phyloP scores from a whole-genome alignment of 64 coral and sea anemone species.

The Orbicella faveolata region DNA sequence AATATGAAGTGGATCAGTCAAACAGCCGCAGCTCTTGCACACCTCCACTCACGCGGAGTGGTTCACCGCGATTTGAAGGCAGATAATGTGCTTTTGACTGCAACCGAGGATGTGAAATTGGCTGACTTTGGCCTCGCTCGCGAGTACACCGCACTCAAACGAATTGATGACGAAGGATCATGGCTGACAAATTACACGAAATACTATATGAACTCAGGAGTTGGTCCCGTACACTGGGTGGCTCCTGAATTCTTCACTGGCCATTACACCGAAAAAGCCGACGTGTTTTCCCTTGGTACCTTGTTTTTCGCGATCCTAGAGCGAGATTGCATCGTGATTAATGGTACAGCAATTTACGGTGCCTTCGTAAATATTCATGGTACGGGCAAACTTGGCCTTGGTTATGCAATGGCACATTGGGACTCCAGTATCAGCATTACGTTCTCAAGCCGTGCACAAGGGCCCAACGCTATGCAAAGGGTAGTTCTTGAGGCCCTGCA shows the following conservation, averaged over 20 bases:
- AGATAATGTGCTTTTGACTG: slow-evolving; percentile 67
- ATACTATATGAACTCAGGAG: slow-evolving; percentile 60
- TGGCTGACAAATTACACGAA: neutral
- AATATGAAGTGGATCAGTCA: slow-evolving; percentile 70
- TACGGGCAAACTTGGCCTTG: slow-evolving; percentile 46
- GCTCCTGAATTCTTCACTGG: slow-evolving; percentile 51
- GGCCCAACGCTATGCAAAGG: slow-evolving; percentile 20
- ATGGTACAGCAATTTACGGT: slow-evolving; percentile 43
- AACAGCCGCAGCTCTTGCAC: slow-evolving; percentile 23
- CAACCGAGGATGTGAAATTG: slow-evolving; percentile 58
- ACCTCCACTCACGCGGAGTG: slow-evolving; percentile 48
- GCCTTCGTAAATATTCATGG: neutral
- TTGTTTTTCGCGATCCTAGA: slow-evolving; percentile 68
- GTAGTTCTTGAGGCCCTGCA: slow-evolving; percentile 41
- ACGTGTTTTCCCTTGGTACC: slow-evolving; percentile 67
- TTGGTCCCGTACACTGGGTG: slow-evolving; percentile 60
- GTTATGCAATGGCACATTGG: slow-evolving; percentile 35
- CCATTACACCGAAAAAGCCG: slow-evolving; percentile 72
- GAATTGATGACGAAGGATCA: neutral
- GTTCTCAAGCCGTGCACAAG: slow-evolving; percentile 38
- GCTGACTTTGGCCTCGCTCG: slow-evolving; percentile 78
- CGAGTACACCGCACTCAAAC: slow-evolving; percentile 38
- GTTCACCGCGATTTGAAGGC: slow-evolving; percentile 63
- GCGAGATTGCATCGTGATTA: slow-evolving; percentile 14
- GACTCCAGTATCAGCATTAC: neutral